Evolutionary conservation across 2,113 vertebrate genomes (phyloP), one percentile per base, ranked within the genome.

Genomic region (Apaloderma vittatum): DNA sequence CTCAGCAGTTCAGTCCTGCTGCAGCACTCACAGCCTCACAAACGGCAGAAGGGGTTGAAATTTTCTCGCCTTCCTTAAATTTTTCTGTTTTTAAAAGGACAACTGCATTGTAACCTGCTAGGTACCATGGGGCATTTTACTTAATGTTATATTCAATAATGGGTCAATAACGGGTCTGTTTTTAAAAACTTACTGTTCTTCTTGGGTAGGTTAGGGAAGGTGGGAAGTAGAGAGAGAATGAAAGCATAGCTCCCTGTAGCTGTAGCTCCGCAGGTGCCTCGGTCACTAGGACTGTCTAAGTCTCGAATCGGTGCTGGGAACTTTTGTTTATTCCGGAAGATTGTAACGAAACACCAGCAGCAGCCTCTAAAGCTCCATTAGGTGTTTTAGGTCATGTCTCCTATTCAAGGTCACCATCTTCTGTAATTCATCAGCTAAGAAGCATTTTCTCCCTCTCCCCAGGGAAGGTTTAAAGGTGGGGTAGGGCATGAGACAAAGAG

Each of bases 1-100:
- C 83, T 96, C 97, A 94, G 67, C 80, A 97, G 95, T 88, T 96
- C 88, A 93, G 87, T 96, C 87, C 95, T 95, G 92, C 95, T 96
- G 94, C 62, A 81, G 97, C 97, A 95, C 86, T 93, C 84, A 86
- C 94, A 91, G 95, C 94, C 87, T 92, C 59, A 92, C 75, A 88
- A 88, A 94, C 49, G 63, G 88, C 80, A 96, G 86, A 97, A 95
- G 83, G 86, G 97, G 95, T 88, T 95, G 36, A 71, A 88, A 97
- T 96, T 94, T 55, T 93, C 63, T 80, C 84, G 78, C 93, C 95
- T 81, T 93, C 93, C 93, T 87, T 17, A 65, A 34, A 48, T 63
- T 58, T 75, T 88, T 82, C 45, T 88, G 81, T 9, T 89, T 97
- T 96, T 93, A 46, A 55, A 96, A 97, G 95, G 96, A 97, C 93